phyloP scores from a whole-genome alignment of 2,113 vertebrate species.

The Ranitomeya variabilis region DNA sequence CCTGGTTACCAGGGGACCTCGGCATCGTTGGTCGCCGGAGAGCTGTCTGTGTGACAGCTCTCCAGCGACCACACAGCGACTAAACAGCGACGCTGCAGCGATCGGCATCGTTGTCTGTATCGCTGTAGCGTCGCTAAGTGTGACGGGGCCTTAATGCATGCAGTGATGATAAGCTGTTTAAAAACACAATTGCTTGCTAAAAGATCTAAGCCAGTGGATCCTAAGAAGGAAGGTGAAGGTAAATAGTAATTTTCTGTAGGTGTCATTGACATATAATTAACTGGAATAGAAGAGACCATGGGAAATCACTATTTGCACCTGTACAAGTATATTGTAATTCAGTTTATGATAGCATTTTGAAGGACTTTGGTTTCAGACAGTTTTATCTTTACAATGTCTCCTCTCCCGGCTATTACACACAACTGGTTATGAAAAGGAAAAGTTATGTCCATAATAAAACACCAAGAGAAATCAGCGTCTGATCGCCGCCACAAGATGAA shows the following conservation, averaged over 20 bases:
- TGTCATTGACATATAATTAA: neutral
- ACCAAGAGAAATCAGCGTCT: constrained; percentile 25
- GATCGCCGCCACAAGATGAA: neutral
- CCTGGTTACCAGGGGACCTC: no score
- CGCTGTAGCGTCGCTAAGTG: no score
- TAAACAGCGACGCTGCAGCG: no score
- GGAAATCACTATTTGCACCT: constrained; percentile 5
- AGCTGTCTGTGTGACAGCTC: no score
- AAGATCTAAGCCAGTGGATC: neutral
- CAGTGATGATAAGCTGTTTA: no score
- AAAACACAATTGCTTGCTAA: neutral
- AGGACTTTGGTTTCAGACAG: constrained; percentile 51
- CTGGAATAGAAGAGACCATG: neutral
- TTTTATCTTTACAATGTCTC: constrained; percentile 41
- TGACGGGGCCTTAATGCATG: no score
- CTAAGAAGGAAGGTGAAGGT: neutral
- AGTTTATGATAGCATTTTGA: constrained; percentile 36
- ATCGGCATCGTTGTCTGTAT: no score
- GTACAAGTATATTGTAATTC: constrained; percentile 26
- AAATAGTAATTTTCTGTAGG: neutral
- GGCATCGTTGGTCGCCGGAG: no score
- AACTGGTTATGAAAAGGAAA: constrained; percentile 38
- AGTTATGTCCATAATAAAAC: constrained; percentile 48
- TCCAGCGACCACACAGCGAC: no score
- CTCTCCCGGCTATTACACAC: constrained; percentile 29